Conservation (phyloP, 2,113 vertebrate genomes). For the Dicaeum eximium region DNA sequence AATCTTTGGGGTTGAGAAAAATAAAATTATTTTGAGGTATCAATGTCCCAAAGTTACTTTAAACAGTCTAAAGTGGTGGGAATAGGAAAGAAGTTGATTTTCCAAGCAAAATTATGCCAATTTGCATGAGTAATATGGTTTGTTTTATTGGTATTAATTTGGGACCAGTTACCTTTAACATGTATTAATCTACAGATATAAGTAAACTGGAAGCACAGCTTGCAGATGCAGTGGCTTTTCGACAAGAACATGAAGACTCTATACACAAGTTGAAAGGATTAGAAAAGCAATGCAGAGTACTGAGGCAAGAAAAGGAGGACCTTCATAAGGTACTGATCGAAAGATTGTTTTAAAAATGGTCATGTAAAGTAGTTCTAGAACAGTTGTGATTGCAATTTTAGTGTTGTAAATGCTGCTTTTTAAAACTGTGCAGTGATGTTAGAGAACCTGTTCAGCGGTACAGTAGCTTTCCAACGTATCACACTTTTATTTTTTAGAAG, state of each 20-base stretch:
- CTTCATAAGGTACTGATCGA: constrained; percentile 84
- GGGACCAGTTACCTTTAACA: background rate
- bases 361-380: background rate
- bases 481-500: background rate
- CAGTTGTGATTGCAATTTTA: background rate
- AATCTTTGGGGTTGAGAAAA: background rate
- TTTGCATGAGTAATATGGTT: background rate
- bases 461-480: background rate
- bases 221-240: constrained; percentile 84
- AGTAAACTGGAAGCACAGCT: constrained; percentile 88
- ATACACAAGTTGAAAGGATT: constrained; percentile 84
- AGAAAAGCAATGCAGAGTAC: constrained; percentile 86
- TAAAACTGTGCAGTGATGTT: background rate
- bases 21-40: background rate
- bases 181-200: constrained; percentile 75
- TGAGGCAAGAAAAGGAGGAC: constrained; percentile 90
- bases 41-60: background rate
- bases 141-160: background rate
- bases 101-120: background rate
- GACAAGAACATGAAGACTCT: constrained; percentile 87
- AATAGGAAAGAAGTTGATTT: background rate
- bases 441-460: background rate
- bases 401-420: background rate
- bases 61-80: background rate
- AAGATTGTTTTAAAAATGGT: background rate